A percentile compares a stretch with the other conserved stretches of the same genome.
These are phyloP conservation scores for Xyliphius kryptos DNA, from an alignment of 2,113 vertebrate genomes.

Conservation along the genomic window DNA sequence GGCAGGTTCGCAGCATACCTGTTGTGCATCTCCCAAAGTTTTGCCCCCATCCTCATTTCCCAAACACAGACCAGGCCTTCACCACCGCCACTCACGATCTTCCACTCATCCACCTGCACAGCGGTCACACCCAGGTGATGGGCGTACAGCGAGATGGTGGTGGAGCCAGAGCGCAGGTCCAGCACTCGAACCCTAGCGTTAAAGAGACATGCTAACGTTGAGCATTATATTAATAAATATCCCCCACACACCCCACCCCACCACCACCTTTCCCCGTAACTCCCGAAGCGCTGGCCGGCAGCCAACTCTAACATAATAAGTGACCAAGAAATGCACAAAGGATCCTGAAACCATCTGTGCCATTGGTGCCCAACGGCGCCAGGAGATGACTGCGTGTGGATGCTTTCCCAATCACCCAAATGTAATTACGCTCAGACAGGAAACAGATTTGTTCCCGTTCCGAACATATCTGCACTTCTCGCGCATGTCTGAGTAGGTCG, in stretches of 20 bases:
- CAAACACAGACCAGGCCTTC: constrained; percentile 89
- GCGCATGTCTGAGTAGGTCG: constrained; percentile 39
- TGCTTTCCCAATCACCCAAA: constrained; percentile 59
- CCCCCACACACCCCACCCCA: no score
- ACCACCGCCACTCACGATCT: constrained; percentile 82
- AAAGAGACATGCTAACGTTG: no score
- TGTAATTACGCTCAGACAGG: constrained; percentile 51
- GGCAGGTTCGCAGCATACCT: constrained; percentile 60
- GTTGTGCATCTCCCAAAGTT: constrained; percentile 94
- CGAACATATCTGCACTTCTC: constrained; percentile 40
- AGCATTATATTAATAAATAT: no score
- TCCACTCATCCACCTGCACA: constrained; percentile 89
- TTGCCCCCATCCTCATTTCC: constrained; percentile 84
- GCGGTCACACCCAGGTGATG: constrained; percentile 83
- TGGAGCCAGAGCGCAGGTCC: constrained; percentile 66
- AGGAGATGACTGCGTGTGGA: constrained; percentile 44
- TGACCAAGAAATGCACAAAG: constrained; percentile 48
- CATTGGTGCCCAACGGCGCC: constrained; percentile 55
- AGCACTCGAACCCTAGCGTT: constrained; percentile 75
- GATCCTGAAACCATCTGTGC: constrained; percentile 64
- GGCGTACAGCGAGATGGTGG: constrained; percentile 70
- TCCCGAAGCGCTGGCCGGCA: constrained; percentile 24
- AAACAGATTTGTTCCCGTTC: constrained; percentile 31
- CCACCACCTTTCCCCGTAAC: constrained; percentile 11
- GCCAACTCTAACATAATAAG: constrained; percentile 33